Evolutionary conservation across 37 sponge, comb jelly and placozoan species (phyloP).

Genomic region (Petrosia ficiformis): DNA sequence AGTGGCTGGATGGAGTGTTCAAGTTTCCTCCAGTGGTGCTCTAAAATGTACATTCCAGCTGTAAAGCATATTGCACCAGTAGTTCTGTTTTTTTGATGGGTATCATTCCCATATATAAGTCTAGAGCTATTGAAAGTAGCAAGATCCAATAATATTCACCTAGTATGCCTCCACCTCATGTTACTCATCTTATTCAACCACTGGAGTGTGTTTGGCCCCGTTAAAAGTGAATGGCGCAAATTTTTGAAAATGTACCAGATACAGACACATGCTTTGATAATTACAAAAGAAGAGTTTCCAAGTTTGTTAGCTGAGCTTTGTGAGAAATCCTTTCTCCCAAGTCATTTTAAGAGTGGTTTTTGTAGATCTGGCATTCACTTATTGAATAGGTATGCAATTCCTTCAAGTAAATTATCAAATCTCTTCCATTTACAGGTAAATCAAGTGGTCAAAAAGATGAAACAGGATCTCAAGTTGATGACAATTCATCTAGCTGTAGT

Average conservation of each 20-base stretch:
- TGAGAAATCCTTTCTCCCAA: constrained; percentile 15
- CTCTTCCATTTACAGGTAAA: constrained; percentile 10
- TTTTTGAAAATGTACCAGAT: constrained; percentile 41
- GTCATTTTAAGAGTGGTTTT: constrained; percentile 30
- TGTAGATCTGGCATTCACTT: constrained; percentile 26
- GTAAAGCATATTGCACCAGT: constrained; percentile 38
- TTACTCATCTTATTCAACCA: constrained; percentile 42
- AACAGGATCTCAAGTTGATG: no score
- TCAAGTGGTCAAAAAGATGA: no score
- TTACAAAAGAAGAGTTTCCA: constrained; percentile 48
- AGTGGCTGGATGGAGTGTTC: constrained; percentile 63
- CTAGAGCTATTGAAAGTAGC: constrained; percentile 24
- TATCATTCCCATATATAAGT: constrained; percentile 48
- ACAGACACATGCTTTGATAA: constrained; percentile 20
- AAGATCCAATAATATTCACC: constrained; percentile 17
- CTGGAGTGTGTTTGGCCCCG: constrained; percentile 50
- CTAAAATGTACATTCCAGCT: constrained; percentile 29
- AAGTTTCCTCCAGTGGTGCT: constrained; percentile 45
- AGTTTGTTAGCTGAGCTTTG: constrained; percentile 18
- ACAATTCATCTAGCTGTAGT: no score
- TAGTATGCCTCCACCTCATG: constrained; percentile 52
- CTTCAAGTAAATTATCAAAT: no score
- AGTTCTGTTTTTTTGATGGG: constrained; percentile 57
- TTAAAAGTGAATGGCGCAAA: constrained; percentile 40
- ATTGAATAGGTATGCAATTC: no score